Base-by-base conservation (phyloP, 2,888 invertebrate genomes). In the Lithophane semibrunnea region DNA sequence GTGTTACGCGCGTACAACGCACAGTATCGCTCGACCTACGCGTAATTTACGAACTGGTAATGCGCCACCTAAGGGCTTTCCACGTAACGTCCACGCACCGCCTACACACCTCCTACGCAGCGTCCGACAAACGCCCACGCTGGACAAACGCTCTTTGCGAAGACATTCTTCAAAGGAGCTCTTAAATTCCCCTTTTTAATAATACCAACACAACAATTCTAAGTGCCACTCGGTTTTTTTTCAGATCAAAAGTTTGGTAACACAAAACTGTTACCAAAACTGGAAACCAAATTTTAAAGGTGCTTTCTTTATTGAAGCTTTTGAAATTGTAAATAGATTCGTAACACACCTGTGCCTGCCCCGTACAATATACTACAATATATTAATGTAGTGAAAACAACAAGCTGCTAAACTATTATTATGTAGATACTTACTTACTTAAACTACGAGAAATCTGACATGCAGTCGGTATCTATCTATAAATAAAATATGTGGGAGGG, bases 401-500 rank as follows among this genome's bases (percentile, higher is more conserved):
- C 13, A n/a, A 42, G 52, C 21, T 18, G 2, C 29, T 10, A 42
- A 60, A 58, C 42, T 56, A 42, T 58, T 12, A 10, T 16, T 64
- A 29, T 29, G 8, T 69, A 56, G 4, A 0, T 56, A 47, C 1
- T 12, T 60, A 47, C 8, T 12, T 18, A 49, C 9, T n/a, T 18
- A 60, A 37, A 52, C n/a, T 69, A 49, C 13, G 3, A 24, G 16
- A 77, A 44, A 64, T 52, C 16, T 70, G n/a, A 49, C 29, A 67
- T 37, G 10, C 54, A 61, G 60, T 13, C 4, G n/a, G 24, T 37
- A 63, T 24, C 24, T 63, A 49, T 24, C 7, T 37, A 37, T 54
- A 60, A 42, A 69, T 73, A 76, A 54, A 67, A 56, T 60, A 74
- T 73, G 60, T 72, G 49, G 42, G 69, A 73, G 64, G 44, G 49